A percentile compares a stretch with the other conserved stretches of the same genome.
Evolutionary conservation across 2,888 invertebrate species (phyloP).

Genomic region (Margaritifera margaritifera): DNA sequence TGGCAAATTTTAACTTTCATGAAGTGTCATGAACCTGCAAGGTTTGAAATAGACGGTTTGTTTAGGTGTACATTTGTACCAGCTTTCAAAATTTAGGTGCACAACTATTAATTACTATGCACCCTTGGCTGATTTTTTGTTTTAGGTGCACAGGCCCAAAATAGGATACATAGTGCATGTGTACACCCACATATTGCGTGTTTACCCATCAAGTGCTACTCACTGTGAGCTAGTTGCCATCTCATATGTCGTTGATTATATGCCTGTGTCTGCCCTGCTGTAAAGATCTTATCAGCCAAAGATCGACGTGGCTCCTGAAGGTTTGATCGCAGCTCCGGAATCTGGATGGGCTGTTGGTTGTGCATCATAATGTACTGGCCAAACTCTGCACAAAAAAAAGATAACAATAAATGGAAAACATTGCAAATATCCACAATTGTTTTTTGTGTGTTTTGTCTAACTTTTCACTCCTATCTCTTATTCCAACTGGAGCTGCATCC

Average conservation of each 20-base stretch:
- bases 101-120: too few relatives aligned
- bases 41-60: too few relatives aligned
- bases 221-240: slow-evolving; percentile 60
- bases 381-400: slow-evolving; percentile 57
- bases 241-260: slow-evolving; percentile 40
- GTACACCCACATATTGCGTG: background rate
- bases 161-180: background rate
- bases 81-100: too few relatives aligned
- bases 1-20: too few relatives aligned
- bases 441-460: background rate
- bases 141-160: background rate
- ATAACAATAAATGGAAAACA: background rate
- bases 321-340: slow-evolving; percentile 71
- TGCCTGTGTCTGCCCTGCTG: slow-evolving; percentile 49
- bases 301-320: slow-evolving; percentile 64
- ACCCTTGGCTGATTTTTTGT: too few relatives aligned
- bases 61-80: too few relatives aligned
- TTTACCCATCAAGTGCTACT: slow-evolving; percentile 15
- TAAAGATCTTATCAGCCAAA: slow-evolving; percentile 67
- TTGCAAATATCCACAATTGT: background rate
- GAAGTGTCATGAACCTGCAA: too few relatives aligned
- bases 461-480: too few relatives aligned
- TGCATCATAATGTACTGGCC: slow-evolving; percentile 49
- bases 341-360: slow-evolving; percentile 56
- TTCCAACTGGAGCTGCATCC: too few relatives aligned